phyloP scores from a whole-genome alignment of 2,797 vertebrate species.

The Chanos chanos region DNA sequence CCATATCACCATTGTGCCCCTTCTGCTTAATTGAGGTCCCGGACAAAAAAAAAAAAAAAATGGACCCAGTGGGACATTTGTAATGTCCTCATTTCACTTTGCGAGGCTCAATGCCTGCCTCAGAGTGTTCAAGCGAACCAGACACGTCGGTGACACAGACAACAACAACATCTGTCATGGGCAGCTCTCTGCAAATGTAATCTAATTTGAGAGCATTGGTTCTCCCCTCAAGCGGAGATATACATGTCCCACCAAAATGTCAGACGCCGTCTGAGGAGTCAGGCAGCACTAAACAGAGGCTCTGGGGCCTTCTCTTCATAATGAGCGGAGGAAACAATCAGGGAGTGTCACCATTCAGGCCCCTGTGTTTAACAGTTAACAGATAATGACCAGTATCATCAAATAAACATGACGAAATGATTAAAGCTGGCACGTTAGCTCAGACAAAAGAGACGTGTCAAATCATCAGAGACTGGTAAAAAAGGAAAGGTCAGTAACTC shows the following conservation, averaged over 20 bases:
- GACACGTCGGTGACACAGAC: conserved; percentile 5
- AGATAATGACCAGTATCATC: too few relatives aligned
- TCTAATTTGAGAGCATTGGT: conserved; percentile 44
- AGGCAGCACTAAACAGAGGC: conserved; percentile 33
- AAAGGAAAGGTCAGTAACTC: conserved; percentile 35
- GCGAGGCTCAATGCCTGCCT: background rate
- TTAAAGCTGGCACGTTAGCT: too few relatives aligned
- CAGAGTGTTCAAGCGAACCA: conserved; percentile 20
- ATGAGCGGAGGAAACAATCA: conserved; percentile 34
- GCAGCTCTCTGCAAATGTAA: conserved; percentile 35
- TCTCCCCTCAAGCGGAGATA: conserved; percentile 42
- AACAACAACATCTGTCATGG: conserved; percentile 40
- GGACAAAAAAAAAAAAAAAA: conserved; percentile 7
- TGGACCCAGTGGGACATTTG: conserved; percentile 2
- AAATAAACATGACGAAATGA: too few relatives aligned
- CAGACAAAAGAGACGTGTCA: conserved; percentile 20
- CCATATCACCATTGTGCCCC: conserved; percentile 5
- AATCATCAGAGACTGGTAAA: conserved; percentile 12
- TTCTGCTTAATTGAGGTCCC: conserved; percentile 26
- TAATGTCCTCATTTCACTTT: conserved; percentile 13
- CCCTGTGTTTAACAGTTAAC: too few relatives aligned
- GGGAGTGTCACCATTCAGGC: conserved; percentile 20
- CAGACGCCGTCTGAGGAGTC: conserved; percentile 41
- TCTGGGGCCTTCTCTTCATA: conserved; percentile 16
- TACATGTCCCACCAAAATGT: conserved; percentile 49